Conservation (phyloP, 2,113 vertebrate genomes). For the Isurus oxyrinchus region DNA sequence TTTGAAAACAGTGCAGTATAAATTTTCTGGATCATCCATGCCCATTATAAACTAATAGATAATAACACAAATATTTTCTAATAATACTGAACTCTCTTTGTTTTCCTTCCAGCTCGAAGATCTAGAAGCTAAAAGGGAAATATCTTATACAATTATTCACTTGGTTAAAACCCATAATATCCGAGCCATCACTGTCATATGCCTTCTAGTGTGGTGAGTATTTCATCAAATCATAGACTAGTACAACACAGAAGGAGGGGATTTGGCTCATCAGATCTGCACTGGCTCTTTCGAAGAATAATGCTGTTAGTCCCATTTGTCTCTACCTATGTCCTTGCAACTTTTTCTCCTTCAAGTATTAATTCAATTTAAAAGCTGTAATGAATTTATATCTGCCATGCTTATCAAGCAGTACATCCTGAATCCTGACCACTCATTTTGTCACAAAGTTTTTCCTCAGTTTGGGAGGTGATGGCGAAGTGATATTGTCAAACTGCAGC, state of each 20-base stretch:
- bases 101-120: constrained; percentile 17
- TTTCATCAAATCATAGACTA: not conserved
- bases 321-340: not conserved
- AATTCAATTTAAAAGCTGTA: too few relatives aligned
- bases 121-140: not conserved
- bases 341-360: too few relatives aligned
- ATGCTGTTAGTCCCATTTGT: not conserved
- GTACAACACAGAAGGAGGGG: not conserved
- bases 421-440: too few relatives aligned
- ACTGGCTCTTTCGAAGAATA: not conserved
- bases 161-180: constrained; percentile 6
- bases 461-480: too few relatives aligned
- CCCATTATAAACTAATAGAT: not conserved
- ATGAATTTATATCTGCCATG: too few relatives aligned
- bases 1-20: too few relatives aligned
- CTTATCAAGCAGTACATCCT: too few relatives aligned
- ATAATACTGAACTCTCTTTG: not conserved
- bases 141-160: constrained; percentile 12
- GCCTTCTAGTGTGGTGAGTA: constrained; percentile 21
- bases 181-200: not conserved
- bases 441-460: too few relatives aligned
- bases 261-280: not conserved
- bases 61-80: not conserved
- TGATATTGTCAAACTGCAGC: too few relatives aligned
- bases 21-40: too few relatives aligned